Conservation (phyloP, 2,888 invertebrate genomes). For the Physocephala rufipes region DNA sequence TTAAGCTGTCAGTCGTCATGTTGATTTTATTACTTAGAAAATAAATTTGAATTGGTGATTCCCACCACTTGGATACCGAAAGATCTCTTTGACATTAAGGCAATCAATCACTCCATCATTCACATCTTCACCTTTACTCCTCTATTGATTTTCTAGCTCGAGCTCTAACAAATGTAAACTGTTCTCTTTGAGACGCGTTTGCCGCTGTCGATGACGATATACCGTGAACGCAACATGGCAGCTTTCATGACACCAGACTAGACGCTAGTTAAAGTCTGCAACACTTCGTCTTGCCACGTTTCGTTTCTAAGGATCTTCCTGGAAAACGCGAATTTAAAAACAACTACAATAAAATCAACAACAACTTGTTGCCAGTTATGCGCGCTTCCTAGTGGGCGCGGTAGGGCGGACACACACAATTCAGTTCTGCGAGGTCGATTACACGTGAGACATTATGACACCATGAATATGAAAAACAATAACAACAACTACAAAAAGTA, state of each 20-base stretch:
- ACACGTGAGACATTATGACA: neutral
- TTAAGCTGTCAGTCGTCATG: too few relatives aligned
- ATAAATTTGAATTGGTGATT: too few relatives aligned
- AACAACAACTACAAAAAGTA: slow-evolving; percentile 31
- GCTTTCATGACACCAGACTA: slow-evolving; percentile 27
- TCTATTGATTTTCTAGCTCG: too few relatives aligned
- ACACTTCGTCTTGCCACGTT: neutral
- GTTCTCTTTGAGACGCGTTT: too few relatives aligned
- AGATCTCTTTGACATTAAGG: too few relatives aligned
- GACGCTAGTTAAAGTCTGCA: slow-evolving; percentile 1
- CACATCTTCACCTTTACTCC: too few relatives aligned
- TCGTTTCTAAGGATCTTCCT: neutral
- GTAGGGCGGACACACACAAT: neutral
- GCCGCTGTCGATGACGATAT: neutral
- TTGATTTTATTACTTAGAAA: too few relatives aligned
- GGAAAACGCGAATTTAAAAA: slow-evolving; percentile 29
- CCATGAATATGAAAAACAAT: slow-evolving; percentile 15
- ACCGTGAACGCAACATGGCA: slow-evolving; percentile 12
- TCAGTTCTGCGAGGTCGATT: slow-evolving; percentile 7
- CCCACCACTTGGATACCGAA: too few relatives aligned
- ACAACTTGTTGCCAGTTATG: neutral
- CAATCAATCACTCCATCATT: too few relatives aligned
- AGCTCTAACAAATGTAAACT: too few relatives aligned
- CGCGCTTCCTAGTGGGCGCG: neutral
- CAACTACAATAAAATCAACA: slow-evolving; percentile 11